Percentiles rank a stretch among this genome's conserved stretches.
These are phyloP conservation scores for Ahaetulla prasina DNA, from an alignment of 2,113 vertebrate genomes.

Conservation along the genomic window DNA sequence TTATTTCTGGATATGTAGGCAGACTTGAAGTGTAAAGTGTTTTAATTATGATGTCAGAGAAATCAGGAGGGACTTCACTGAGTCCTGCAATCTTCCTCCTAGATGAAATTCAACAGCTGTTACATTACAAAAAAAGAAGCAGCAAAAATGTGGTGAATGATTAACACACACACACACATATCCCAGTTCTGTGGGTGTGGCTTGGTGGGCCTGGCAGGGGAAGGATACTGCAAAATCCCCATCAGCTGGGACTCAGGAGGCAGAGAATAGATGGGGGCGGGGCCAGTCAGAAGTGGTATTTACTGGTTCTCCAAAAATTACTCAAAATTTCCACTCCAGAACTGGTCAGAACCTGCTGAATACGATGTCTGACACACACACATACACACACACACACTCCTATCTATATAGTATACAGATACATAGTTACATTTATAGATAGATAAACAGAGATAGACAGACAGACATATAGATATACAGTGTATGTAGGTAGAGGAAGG, in stretches of 20 bases:
- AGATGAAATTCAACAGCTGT: constrained; percentile 31
- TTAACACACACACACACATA: background rate
- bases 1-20: constrained; percentile 33
- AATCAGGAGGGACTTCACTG: constrained; percentile 23
- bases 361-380: fast-evolving
- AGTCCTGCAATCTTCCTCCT: constrained; percentile 1
- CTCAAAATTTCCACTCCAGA: too few species aligned
- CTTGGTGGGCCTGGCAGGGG: too few species aligned
- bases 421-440: background rate
- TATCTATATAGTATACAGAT: background rate
- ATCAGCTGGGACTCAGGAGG: too few species aligned
- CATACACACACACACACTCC: background rate
- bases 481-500: background rate
- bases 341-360: too few species aligned
- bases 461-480: background rate
- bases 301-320: too few species aligned
- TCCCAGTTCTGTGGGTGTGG: too few species aligned
- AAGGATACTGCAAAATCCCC: too few species aligned
- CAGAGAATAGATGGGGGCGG: too few species aligned
- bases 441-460: background rate
- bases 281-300: too few species aligned
- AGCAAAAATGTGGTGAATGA: background rate
- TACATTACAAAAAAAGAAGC: background rate
- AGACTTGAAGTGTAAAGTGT: constrained; percentile 23
- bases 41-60: constrained; percentile 32